A percentile compares a stretch with the other conserved stretches of the same genome.
Evolutionary conservation across 2,113 vertebrate species (phyloP).

Genomic region (Catharus fuscescens): DNA sequence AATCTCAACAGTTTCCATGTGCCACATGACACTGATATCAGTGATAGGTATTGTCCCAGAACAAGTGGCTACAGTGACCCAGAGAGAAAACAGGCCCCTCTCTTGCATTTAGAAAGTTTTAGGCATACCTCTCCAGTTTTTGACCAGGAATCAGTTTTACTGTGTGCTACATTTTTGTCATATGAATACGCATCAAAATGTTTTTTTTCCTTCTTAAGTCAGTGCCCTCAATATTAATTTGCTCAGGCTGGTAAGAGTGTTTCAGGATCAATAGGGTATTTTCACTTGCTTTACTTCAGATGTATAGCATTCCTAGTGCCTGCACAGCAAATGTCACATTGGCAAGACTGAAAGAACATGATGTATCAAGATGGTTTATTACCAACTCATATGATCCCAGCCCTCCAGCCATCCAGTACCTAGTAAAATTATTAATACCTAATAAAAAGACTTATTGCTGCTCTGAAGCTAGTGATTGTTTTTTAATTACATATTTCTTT

Average conservation of each 20-base stretch:
- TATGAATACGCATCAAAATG: not conserved
- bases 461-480: conserved; percentile 64
- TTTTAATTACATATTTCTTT: conserved; percentile 76
- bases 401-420: conserved; percentile 47
- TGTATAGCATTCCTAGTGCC: conserved; percentile 4
- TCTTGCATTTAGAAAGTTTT: not conserved
- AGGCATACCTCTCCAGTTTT: not conserved
- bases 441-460: conserved; percentile 64
- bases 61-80: not conserved
- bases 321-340: conserved; percentile 48
- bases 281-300: conserved; percentile 27
- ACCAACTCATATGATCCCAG: conserved; percentile 10
- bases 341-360: conserved; percentile 24
- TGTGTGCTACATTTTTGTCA: not conserved
- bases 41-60: not conserved
- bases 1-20: not conserved
- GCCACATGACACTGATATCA: not conserved
- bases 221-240: not conserved
- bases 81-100: not conserved
- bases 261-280: not conserved
- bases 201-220: not conserved
- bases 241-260: rapidly evolving
- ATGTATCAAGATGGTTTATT: conserved; percentile 67
- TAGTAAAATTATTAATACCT: conserved; percentile 70
- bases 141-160: not conserved